Percentiles rank a stretch among this genome's conserved stretches.
Evolutionary conservation across 2,888 invertebrate species (phyloP).

Genomic region (Apodemia zela): DNA sequence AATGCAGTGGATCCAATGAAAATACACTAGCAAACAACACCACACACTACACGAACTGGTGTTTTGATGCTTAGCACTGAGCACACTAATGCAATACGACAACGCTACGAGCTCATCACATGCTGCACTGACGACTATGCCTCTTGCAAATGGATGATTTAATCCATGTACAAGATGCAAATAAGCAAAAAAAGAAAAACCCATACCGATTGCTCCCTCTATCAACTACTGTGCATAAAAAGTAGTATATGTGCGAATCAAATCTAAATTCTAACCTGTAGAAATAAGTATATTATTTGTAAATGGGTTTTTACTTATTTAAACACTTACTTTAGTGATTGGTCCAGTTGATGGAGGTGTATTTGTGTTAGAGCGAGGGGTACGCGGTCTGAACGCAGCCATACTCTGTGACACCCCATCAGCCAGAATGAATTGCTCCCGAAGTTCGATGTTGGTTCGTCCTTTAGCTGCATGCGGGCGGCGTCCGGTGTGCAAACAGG

Average conservation of each 20-base stretch:
- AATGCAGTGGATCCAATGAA: slow-evolving; percentile 75
- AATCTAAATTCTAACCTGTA: slow-evolving; percentile 62
- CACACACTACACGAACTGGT: slow-evolving; percentile 76
- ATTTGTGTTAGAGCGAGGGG: slow-evolving; percentile 89
- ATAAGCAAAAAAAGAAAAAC: slow-evolving; percentile 59
- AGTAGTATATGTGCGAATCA: slow-evolving; percentile 69
- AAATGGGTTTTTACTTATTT: slow-evolving; percentile 43
- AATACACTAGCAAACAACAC: slow-evolving; percentile 72
- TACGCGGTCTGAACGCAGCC: slow-evolving; percentile 98
- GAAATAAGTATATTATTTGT: slow-evolving; percentile 45
- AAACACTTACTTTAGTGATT: slow-evolving; percentile 93
- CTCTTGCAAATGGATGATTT: slow-evolving; percentile 68
- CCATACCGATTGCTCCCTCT: slow-evolving; percentile 77
- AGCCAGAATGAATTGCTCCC: slow-evolving; percentile 99
- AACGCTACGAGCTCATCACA: slow-evolving; percentile 77
- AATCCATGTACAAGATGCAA: slow-evolving; percentile 72
- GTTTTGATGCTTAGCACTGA: slow-evolving; percentile 73
- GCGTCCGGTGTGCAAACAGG: slow-evolving; percentile 69
- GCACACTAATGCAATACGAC: slow-evolving; percentile 76
- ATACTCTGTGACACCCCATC: slow-evolving; percentile 99
- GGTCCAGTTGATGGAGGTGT: slow-evolving; percentile 89
- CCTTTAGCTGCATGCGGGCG: slow-evolving; percentile 94
- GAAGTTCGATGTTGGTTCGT: slow-evolving; percentile 99
- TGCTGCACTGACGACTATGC: slow-evolving; percentile 70
- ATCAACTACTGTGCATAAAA: slow-evolving; percentile 73